Base-by-base conservation (phyloP, 2,888 invertebrate species). In the Sialis lutaria region DNA sequence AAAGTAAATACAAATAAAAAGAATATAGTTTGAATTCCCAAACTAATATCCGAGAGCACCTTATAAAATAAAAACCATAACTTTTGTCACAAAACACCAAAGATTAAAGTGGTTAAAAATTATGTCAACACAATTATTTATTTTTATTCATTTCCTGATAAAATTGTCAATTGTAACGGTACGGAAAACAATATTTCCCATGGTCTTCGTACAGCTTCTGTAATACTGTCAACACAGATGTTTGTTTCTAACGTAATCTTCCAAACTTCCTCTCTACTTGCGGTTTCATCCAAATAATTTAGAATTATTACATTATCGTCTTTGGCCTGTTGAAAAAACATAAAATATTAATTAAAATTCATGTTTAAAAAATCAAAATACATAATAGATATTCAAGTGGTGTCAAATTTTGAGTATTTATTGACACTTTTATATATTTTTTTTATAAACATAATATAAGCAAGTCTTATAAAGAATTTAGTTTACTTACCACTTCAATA, bases 131-230 rank as follows among this genome's bases (percentile, higher is more conserved):
- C 22, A 22, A n/a, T n/a, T n/a, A n/a, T n/a, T n/a, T 22, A 22
- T 22, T 22, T 22, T 22, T 22, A 22, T 22, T 22, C 22, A 22
- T 22, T 22, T 22, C 22, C 22, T 22, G 22, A 22, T 22, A 22
- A 22, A 22, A 22, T 22, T 22, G 22, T 63, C 13, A 65, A 53
- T 55, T 66, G 64, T 12, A 72, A 57, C 34, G 72, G 68, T 48
- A 73, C 67, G 33, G 71, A 72, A 55, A 74, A 74, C 4, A 74
- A 53, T 53, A 67, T 62, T 53, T 73, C 69, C 73, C 73, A 74
- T 1, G 70, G 69, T 49, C 64, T 58, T 44, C 64, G 66, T 47
- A 73, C 66, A 6, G 68, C 64, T 54, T 65, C 64, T 3, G 73
- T 60, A 42, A 70, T 67, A 45, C 64, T 63, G 42, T 67, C 63